Evolutionary conservation across 2,797 vertebrate species (phyloP), one percentile per base, ranked within the genome.

Genomic region (Cygnus olor): DNA sequence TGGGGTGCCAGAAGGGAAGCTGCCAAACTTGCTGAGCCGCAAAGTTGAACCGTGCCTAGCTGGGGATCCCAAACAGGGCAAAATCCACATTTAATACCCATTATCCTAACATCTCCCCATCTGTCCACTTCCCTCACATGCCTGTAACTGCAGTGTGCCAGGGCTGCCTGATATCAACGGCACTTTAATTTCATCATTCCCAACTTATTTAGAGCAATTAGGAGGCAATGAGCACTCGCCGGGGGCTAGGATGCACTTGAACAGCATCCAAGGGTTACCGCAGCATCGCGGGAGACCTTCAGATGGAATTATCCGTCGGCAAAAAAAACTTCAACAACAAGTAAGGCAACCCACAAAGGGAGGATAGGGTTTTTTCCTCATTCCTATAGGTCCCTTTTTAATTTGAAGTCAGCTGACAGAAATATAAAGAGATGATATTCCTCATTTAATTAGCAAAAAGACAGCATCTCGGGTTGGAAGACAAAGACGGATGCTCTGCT

Each of bases 161-260:
- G 70, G 45, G 53, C 77, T 88, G 89, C 36, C 82, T 85, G 65
- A n/a, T 95, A 95, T 93, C 96, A 95, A 70, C 92, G 91, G 76
- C 86, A 89, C 95, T 96, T 94, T 96, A 96, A 97, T 96, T 94
- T 96, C 94, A 95, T 96, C 91, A 96, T 95, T 95, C 89, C 92
- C 90, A 95, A 94, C 93, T 96, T 96, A 95, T 95, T 97, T 96
- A 94, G 87, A 95, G 80, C 96, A 96, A 96, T 97, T 96, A 97
- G 60, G 87, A 96, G 61, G 94, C 96, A 95, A 95, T 91, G 77
- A 96, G 92, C 74, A 69, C 88, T 82, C 34, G 4, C 90, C 30
- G 3, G 90, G 93, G 92, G 92, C 94, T 89, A 95, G 60, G 89
- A 92, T 90, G 91, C 92, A 93, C 90, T 95, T 96, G 94, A 96